Evolutionary conservation across 2,888 invertebrate species (phyloP).

Genomic region (Mayetiola destructor): DNA sequence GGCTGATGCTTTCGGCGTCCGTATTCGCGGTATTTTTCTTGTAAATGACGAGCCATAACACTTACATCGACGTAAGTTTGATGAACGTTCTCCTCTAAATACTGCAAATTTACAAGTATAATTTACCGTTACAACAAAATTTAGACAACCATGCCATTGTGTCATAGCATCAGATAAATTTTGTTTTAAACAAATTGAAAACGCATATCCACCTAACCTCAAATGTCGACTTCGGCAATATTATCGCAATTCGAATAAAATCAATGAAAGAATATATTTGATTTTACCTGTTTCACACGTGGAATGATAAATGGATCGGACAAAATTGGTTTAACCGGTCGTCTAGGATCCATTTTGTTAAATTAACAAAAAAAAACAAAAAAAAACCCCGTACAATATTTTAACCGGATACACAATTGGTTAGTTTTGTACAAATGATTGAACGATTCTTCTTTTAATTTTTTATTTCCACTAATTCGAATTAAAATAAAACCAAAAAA

Average conservation of each 20-base stretch:
- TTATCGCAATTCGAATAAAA: neutral
- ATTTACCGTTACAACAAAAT: too few species aligned
- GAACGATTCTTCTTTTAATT: too few species aligned
- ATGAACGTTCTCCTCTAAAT: slow-evolving; percentile 65
- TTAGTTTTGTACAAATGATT: too few species aligned
- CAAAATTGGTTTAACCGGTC: slow-evolving; percentile 22
- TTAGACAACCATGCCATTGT: neutral
- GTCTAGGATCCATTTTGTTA: slow-evolving; percentile 9
- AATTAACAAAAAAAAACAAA: too few species aligned
- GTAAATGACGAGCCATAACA: slow-evolving; percentile 67
- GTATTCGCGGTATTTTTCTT: slow-evolving; percentile 63
- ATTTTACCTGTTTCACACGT: slow-evolving; percentile 41
- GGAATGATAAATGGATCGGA: slow-evolving; percentile 44
- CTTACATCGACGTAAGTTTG: slow-evolving; percentile 69
- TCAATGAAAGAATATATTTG: neutral
- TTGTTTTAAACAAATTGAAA: neutral
- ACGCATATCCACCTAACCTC: neutral
- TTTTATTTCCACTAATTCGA: too few species aligned
- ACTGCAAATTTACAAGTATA: slow-evolving; percentile 36
- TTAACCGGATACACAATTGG: too few species aligned
- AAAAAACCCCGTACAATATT: too few species aligned
- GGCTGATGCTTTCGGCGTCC: slow-evolving; percentile 61
- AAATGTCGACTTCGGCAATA: neutral
- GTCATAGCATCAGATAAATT: neutral
- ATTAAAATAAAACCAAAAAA: too few species aligned